A percentile compares a stretch with the other conserved stretches of the same genome.
These are phyloP conservation scores for Torymus texanus DNA, from an alignment of 2,888 invertebrate genomes.

Conservation along the genomic window DNA sequence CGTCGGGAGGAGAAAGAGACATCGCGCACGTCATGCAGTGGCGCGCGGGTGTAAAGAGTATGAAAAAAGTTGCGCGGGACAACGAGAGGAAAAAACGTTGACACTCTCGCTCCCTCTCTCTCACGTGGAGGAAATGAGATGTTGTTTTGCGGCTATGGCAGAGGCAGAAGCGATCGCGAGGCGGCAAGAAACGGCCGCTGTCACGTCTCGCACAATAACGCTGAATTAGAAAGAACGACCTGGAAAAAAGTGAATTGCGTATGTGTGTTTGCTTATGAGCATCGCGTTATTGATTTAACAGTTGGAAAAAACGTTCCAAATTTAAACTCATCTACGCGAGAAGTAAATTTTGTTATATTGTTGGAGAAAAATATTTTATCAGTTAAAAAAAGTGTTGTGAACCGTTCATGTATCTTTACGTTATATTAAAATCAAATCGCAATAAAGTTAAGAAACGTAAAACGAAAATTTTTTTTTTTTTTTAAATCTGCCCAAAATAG, in stretches of 20 bases:
- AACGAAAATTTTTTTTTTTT: too few species aligned
- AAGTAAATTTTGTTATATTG: neutral
- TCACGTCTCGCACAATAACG: constrained; percentile 31
- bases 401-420: too few species aligned
- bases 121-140: constrained; percentile 49
- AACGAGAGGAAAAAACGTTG: constrained; percentile 8
- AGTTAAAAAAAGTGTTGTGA: too few species aligned
- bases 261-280: neutral
- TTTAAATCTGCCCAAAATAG: too few species aligned
- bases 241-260: constrained; percentile 33
- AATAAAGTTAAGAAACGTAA: too few species aligned
- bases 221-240: constrained; percentile 33
- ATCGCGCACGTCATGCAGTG: constrained; percentile 40
- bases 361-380: neutral
- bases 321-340: neutral
- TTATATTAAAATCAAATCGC: too few species aligned
- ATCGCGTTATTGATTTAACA: neutral
- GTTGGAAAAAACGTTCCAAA: too few species aligned
- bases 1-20: constrained; percentile 42
- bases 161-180: neutral
- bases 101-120: neutral
- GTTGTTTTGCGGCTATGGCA: constrained; percentile 13
- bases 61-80: neutral
- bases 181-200: constrained; percentile 25
- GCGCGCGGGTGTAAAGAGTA: neutral